Conservation (phyloP, 2,888 invertebrate species). For the Drosophila neutralis region DNA sequence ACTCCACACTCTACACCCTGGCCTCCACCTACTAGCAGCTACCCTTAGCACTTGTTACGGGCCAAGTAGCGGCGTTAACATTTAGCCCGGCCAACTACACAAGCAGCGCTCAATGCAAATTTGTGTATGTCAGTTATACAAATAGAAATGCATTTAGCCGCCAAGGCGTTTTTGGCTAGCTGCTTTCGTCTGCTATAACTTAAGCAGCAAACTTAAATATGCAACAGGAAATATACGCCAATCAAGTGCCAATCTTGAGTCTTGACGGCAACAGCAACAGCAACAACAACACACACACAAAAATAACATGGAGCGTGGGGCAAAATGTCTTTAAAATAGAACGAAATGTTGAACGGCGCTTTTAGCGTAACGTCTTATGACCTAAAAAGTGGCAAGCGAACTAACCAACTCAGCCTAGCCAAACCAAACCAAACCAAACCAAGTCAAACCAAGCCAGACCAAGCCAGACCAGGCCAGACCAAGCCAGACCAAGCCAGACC, state of each 20-base stretch:
- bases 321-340: conserved; percentile 78
- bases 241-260: conserved; percentile 82
- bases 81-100: conserved; percentile 7
- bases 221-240: conserved; percentile 83
- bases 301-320: not conserved
- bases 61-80: conserved; percentile 8
- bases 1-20: no score
- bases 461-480: conserved; percentile 36
- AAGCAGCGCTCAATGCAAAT: conserved; percentile 44
- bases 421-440: conserved; percentile 43
- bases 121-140: conserved; percentile 64
- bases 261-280: conserved; percentile 68
- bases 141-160: conserved; percentile 76
- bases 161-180: conserved; percentile 44
- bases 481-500: conserved; percentile 5
- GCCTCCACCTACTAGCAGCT: no score
- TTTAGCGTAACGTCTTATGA: conserved; percentile 78
- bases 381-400: conserved; percentile 71
- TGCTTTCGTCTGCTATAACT: conserved; percentile 42
- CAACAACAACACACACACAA: conserved; percentile 20
- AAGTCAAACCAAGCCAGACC: conserved; percentile 13
- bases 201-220: conserved; percentile 79
- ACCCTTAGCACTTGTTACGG: not conserved
- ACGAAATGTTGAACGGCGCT: conserved; percentile 69
- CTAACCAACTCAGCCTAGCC: conserved; percentile 52